Percentiles rank a stretch among this genome's conserved stretches.
Conservation (phyloP, 2,113 vertebrate species). For the Crotophaga sulcirostris region DNA sequence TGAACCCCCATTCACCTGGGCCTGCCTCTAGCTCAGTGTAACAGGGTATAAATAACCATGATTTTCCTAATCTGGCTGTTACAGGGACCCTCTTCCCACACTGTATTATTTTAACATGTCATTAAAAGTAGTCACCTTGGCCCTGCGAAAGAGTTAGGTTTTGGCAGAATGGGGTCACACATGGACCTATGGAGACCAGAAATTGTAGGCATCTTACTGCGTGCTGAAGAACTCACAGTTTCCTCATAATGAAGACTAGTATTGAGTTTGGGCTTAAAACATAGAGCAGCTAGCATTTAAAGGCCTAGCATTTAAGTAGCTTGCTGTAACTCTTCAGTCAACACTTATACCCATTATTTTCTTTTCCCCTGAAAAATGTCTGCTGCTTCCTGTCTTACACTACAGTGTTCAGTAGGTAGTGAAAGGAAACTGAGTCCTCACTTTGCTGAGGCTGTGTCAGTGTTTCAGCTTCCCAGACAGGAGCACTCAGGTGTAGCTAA, state of each 20-base stretch:
- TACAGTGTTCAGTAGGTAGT: neutral
- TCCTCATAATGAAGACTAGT: neutral
- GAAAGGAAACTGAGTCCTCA: neutral
- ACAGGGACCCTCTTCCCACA: neutral
- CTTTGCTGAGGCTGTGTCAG: neutral
- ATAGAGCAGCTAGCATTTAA: neutral
- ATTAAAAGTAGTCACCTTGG: neutral
- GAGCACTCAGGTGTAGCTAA: neutral
- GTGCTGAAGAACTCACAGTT: neutral
- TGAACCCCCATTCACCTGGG: rapidly evolving
- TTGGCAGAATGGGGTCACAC: neutral
- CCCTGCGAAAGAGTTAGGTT: neutral
- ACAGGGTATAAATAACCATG: neutral
- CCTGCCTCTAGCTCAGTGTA: neutral
- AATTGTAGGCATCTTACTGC: neutral
- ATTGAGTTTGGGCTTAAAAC: neutral
- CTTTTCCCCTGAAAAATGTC: neutral
- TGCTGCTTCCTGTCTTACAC: neutral
- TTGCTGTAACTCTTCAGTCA: neutral
- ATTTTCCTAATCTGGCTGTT: neutral
- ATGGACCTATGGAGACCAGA: neutral
- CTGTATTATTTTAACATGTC: neutral
- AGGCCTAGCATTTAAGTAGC: neutral
- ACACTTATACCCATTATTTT: neutral
- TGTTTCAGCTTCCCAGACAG: neutral